A percentile compares a stretch with the other conserved stretches of the same genome.
Evolutionary conservation across 2,888 invertebrate genomes (phyloP).

Genomic region (Prenolepis imparis): DNA sequence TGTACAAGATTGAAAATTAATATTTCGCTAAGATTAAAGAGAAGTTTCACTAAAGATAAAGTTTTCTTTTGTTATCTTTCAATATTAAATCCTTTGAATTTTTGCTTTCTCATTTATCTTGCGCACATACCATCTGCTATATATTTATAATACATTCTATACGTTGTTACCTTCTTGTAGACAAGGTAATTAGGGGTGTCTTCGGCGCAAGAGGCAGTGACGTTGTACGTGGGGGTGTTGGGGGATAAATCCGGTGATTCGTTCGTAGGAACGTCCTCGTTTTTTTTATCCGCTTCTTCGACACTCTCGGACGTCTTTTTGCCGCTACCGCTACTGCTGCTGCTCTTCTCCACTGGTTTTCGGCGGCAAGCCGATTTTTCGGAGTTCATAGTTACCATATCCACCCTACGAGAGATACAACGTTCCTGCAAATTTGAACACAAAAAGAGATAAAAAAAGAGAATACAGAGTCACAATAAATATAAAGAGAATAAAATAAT

Average conservation of each 20-base stretch:
- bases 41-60: not conserved
- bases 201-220: slow-evolving; percentile 89
- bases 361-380: slow-evolving; percentile 89
- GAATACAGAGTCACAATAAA: not conserved
- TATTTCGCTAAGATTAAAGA: not conserved
- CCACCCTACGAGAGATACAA: slow-evolving; percentile 88
- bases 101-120: not conserved
- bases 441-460: not conserved
- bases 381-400: slow-evolving; percentile 90
- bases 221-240: slow-evolving; percentile 73
- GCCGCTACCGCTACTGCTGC: slow-evolving; percentile 85
- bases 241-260: slow-evolving; percentile 68
- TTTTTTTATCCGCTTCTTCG: slow-evolving; percentile 72
- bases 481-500: not conserved
- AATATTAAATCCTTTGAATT: not conserved
- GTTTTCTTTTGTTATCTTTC: not conserved
- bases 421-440: slow-evolving; percentile 86
- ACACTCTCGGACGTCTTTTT: slow-evolving; percentile 76
- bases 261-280: slow-evolving; percentile 65
- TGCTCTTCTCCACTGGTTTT: slow-evolving; percentile 87
- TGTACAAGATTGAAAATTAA: not conserved
- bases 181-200: slow-evolving; percentile 96
- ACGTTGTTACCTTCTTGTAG: slow-evolving; percentile 92
- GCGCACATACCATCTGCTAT: not conserved
- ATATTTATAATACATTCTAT: not conserved